Percentiles rank a stretch among this genome's conserved stretches.
Conservation (phyloP, 2,797 vertebrate genomes). For the Alouatta caraya region DNA sequence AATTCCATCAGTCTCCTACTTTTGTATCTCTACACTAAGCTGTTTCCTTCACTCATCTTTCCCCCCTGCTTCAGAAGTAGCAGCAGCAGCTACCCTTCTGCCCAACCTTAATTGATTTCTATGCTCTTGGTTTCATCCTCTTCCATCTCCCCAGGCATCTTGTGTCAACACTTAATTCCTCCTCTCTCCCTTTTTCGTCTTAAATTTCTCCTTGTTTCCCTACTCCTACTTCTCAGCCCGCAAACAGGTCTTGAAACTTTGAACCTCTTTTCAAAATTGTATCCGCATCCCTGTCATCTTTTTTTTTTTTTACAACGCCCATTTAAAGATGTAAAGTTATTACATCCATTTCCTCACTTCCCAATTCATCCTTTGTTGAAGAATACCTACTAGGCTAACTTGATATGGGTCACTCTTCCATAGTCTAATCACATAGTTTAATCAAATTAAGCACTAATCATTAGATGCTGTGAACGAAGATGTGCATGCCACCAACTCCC, state of each 20-base stretch:
- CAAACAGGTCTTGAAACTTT: not conserved
- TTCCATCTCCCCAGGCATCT: not conserved
- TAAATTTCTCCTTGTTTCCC: not conserved
- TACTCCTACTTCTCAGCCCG: not conserved
- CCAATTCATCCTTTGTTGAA: not conserved
- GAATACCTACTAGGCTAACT: not conserved
- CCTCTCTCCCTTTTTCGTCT: not conserved
- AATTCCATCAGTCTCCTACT: not conserved
- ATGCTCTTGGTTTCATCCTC: not conserved
- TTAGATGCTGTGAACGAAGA: not conserved
- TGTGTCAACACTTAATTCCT: not conserved
- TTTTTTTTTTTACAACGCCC: not conserved
- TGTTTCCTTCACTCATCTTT: not conserved
- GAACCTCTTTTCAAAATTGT: not conserved
- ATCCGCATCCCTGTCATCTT: not conserved
- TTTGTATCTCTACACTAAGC: not conserved
- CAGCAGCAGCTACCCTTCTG: not conserved
- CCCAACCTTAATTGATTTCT: not conserved
- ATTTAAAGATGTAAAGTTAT: not conserved
- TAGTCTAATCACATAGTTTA: not conserved
- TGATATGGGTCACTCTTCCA: not conserved
- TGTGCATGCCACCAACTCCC: not conserved
- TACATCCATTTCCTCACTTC: not conserved
- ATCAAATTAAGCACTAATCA: not conserved
- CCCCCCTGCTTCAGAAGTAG: not conserved